A percentile compares a stretch with the other conserved stretches of the same genome.
These are phyloP conservation scores for Caloenas nicobarica DNA, from an alignment of 2,113 vertebrate genomes.

Conservation along the genomic window DNA sequence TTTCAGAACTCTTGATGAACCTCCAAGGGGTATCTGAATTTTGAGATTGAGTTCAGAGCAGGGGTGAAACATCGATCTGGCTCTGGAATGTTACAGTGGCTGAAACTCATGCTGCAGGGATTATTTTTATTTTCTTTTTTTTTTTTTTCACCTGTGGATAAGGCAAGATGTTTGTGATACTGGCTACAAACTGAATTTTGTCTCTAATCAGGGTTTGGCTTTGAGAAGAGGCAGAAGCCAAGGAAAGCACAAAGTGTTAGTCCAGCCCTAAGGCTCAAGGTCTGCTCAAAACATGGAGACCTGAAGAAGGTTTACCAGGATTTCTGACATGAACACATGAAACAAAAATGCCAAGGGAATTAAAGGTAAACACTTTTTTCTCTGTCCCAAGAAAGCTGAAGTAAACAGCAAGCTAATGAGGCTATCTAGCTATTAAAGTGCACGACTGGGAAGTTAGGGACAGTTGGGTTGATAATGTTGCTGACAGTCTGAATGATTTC, in stretches of 20 bases:
- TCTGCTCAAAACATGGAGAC: background rate
- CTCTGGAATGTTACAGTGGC: background rate
- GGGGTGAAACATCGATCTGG: background rate
- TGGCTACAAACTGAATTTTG: background rate
- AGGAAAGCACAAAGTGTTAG: background rate
- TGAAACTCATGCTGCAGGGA: background rate
- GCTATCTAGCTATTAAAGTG: background rate
- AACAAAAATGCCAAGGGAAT: background rate
- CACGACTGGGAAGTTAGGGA: background rate
- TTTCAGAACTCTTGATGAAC: background rate
- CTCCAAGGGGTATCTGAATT: background rate
- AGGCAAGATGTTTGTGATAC: background rate
- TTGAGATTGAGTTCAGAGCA: background rate
- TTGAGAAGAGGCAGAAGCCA: background rate
- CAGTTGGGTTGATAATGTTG: background rate
- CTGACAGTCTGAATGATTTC: constrained; percentile 44
- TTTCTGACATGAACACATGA: background rate
- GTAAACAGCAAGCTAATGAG: background rate
- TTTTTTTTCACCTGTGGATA: background rate
- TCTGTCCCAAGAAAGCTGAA: background rate
- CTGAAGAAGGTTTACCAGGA: background rate
- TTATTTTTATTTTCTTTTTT: background rate
- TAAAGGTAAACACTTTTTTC: background rate
- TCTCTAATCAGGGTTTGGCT: background rate
- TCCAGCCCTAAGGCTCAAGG: background rate